Evolutionary conservation across 2,888 invertebrate species (phyloP).

Genomic region (Steromphala cineraria): DNA sequence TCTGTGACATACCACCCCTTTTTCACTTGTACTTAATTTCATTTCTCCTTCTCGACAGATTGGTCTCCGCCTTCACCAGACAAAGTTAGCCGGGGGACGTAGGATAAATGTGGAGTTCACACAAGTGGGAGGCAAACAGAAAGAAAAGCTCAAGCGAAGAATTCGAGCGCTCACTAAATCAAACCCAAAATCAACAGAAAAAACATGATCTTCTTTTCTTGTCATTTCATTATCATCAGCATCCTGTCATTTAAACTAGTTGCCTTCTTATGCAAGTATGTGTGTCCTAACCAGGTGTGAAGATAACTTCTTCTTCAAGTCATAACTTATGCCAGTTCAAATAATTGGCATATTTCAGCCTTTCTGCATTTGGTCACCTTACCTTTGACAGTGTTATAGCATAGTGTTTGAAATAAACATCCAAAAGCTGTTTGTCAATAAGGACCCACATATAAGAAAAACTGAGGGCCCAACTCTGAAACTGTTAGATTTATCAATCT

Average conservation of each 20-base stretch:
- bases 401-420: too few relatives aligned
- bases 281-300: neutral
- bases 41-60: constrained; percentile 50
- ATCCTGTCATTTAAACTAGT: neutral
- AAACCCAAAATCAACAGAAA: neutral
- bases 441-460: too few relatives aligned
- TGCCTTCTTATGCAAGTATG: neutral
- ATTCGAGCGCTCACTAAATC: constrained; percentile 48
- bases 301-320: too few relatives aligned
- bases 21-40: neutral
- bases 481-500: too few relatives aligned
- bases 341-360: too few relatives aligned
- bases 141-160: constrained; percentile 54
- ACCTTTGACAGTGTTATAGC: too few relatives aligned
- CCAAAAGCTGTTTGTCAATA: too few relatives aligned
- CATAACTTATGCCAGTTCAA: too few relatives aligned
- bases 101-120: constrained; percentile 71
- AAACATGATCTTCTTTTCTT: neutral
- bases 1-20: too few relatives aligned
- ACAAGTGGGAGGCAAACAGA: constrained; percentile 60
- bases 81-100: constrained; percentile 61
- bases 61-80: constrained; percentile 68
- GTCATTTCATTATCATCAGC: neutral
- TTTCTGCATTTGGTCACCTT: too few relatives aligned
- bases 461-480: too few relatives aligned